Conservation (phyloP, 2,888 invertebrate species). For the Nymphalis c-album region DNA sequence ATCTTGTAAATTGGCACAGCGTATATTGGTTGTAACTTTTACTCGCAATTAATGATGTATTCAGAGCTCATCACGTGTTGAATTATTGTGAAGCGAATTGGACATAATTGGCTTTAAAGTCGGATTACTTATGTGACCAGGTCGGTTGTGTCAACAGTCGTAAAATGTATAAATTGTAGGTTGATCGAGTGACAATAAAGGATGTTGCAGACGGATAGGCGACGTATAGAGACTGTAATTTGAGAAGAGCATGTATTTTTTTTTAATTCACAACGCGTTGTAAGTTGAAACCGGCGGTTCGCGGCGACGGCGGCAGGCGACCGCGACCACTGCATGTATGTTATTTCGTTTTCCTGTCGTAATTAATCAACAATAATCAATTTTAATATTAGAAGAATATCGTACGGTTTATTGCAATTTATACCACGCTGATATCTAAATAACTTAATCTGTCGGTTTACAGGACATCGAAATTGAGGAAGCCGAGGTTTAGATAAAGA, state of each 20-base stretch:
- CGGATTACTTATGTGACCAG: constrained; percentile 9
- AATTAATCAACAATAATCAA: constrained; percentile 11
- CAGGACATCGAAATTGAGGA: too few relatives aligned
- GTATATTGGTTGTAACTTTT: constrained; percentile 34
- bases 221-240: constrained; percentile 28
- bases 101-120: constrained; percentile 14
- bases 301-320: constrained; percentile 50
- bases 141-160: constrained; percentile 9
- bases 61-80: constrained; percentile 32
- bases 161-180: constrained; percentile 20
- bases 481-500: too few relatives aligned
- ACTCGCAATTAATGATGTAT: constrained; percentile 36
- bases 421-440: too few relatives aligned
- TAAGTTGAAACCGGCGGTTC: constrained; percentile 53
- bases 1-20: constrained; percentile 11
- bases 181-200: constrained; percentile 16
- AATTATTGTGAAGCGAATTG: constrained; percentile 23
- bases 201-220: constrained; percentile 30
- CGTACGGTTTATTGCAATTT: background rate
- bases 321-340: constrained; percentile 54
- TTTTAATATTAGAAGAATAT: constrained; percentile 12
- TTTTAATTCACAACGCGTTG: constrained; percentile 61
- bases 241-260: constrained; percentile 31
- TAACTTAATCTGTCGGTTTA: too few relatives aligned
- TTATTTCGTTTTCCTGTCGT: constrained; percentile 21